A percentile compares a stretch with the other conserved stretches of the same genome.
Evolutionary conservation across 2,113 vertebrate species (phyloP).

Genomic region (Zapus hudsonius): DNA sequence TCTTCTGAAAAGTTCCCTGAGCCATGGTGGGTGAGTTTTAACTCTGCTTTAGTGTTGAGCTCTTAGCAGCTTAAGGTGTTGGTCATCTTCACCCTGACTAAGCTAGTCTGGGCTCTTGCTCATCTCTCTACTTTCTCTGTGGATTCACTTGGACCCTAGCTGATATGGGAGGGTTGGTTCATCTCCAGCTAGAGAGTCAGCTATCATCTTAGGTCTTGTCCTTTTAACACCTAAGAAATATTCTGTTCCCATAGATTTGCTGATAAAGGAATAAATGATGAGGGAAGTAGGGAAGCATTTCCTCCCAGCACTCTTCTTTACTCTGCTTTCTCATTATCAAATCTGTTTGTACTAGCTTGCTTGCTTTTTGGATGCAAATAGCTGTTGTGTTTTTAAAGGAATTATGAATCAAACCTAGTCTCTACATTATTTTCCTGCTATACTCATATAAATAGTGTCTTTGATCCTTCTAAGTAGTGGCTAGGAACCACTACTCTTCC

Average conservation of each 20-base stretch:
- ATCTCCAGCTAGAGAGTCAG: no score
- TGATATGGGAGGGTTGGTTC: no score
- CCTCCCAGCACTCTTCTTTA: not conserved
- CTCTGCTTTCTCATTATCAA: not conserved
- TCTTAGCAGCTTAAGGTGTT: no score
- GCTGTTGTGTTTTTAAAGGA: not conserved
- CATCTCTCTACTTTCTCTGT: no score
- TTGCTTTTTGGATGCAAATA: slow-evolving; percentile 7
- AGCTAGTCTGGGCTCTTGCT: no score
- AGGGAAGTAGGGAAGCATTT: not conserved
- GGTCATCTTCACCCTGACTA: no score
- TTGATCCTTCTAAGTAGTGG: not conserved
- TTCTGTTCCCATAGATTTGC: not conserved
- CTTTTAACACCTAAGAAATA: not conserved
- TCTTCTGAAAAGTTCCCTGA: no score
- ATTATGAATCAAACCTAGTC: not conserved
- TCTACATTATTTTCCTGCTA: not conserved
- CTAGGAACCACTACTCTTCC: not conserved
- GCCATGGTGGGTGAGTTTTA: no score
- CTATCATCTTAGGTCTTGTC: no score
- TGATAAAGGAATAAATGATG: no score
- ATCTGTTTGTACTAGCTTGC: not conserved
- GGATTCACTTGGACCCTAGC: no score
- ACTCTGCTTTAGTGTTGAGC: no score
- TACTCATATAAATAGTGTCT: not conserved